These are phyloP conservation scores for Drosophila differens DNA, from an alignment of 2,888 invertebrate genomes.

Conservation along the genomic window DNA sequence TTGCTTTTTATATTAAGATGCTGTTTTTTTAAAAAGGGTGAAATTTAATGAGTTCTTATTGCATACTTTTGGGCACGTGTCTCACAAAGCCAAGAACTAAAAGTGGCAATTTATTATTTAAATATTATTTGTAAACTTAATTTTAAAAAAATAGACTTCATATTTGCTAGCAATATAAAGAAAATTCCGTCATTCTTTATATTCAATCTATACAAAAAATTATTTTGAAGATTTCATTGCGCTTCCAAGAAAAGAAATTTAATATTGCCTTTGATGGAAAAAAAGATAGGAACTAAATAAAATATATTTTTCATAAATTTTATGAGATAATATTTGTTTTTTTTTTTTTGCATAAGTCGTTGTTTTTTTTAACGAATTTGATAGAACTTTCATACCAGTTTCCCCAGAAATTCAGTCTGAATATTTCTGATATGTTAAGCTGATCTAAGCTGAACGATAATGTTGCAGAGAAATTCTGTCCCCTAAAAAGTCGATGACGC, in stretches of 20 bases:
- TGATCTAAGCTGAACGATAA: neutral
- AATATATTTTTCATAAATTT: neutral
- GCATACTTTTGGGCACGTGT: slow-evolving; percentile 54
- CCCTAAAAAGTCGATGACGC: slow-evolving; percentile 48
- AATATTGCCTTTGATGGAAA: neutral
- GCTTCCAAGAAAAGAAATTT: neutral
- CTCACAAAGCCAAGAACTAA: neutral
- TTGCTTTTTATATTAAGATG: neutral
- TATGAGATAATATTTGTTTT: neutral
- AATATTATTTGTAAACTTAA: neutral
- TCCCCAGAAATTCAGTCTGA: neutral
- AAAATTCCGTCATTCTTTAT: neutral
- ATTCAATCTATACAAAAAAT: neutral
- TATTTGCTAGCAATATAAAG: neutral
- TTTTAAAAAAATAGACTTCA: neutral
- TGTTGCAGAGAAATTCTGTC: neutral
- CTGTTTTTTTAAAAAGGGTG: neutral
- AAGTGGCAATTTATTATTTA: neutral
- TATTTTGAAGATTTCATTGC: neutral
- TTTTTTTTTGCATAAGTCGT: neutral
- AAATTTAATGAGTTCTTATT: neutral
- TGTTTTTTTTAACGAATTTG: neutral
- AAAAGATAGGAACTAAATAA: neutral
- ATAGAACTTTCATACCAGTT: neutral
- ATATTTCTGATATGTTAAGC: neutral